Base-by-base conservation (phyloP, 2,113 vertebrate genomes). In the Eulacestoma nigropectus region DNA sequence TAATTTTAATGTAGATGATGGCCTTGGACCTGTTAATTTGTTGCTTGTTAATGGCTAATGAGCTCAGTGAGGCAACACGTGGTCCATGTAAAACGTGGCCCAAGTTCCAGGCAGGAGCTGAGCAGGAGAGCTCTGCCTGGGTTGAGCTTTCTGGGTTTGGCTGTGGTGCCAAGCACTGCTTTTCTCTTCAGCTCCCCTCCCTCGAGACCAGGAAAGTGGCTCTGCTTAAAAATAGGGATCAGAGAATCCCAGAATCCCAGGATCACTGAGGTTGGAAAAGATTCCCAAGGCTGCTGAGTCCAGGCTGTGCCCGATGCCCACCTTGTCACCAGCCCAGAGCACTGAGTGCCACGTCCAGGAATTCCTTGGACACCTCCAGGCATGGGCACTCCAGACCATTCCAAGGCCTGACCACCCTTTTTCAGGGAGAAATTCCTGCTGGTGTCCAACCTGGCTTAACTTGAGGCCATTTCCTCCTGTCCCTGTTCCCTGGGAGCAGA, bases 201-300 rank as follows among this genome's bases (percentile, higher is more conserved):
- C 29, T 46, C 0, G 0, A 37, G 64, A 26, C 20, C 64, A 70
- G 37, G 12, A 6, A 50, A 39, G 37, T 10, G 41, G 29, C 26
- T 68, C 63, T 69, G 13, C 29, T 65, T 41, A 35, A 90, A 89
- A 94, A 67, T 0, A 18, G 12, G 20, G 6, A 18, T 32, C 53
- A 87, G 23, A 30, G 4, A 46, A 46, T 25, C n/a, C 4, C 20
- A 4, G 20, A 62, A 70, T 47, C 8, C 6, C 23, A 12, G 13
- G 5, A 53, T 46, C 8, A 16, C 1, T 9, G 14, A 44, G 16
- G 46, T 0, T 82, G 60, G 69, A 17, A 67, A n/a, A 59, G 10
- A 4, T 1, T 5, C n/a, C 25, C 25, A 5, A 53, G 29, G 2
- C 2, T 10, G 2, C 0, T 1, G 0, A 30, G 23, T 4, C 4